Evolutionary conservation across 1,140 invertebrate genomes (phyloP), one percentile per base, ranked within the genome.

Genomic region (Melipona quadrifasciata): DNA sequence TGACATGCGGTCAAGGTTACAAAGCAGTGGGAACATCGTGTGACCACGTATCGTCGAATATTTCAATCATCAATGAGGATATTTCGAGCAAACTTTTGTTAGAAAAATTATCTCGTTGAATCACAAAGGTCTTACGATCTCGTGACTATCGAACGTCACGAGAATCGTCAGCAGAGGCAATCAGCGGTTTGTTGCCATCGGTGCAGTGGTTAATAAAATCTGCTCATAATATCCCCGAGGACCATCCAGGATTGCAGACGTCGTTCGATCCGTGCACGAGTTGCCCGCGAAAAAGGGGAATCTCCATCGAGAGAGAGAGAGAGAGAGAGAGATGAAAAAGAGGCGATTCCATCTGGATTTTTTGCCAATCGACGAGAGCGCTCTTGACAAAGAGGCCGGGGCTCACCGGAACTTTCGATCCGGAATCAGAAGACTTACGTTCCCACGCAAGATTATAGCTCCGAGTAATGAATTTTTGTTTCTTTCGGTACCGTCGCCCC

Each of bases 401-500:
- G 31, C 34, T 73, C 47, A 19, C 17, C 10, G 27, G 19, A 31
- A 64, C 47, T 51, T 51, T 6, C 39, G n/a, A 27, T 31, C 39
- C 24, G n/a, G n/a, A 65, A 65, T 16, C 57, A 39, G 24, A 65
- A 31, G 75, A 65, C n/a, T 61, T 17, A 14, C 19, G n/a, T 4
- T 64, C 14, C 8, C 11, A 1, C 2, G 65, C 39, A 39, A 19
- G 39, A 31, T 78, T 67, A 78, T 55, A 58, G 0, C 16, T 0
- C 17, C 61, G 47, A 78, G 47, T 67, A 78, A 78, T 65, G 58
- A 77, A 77, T 65, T 77, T 65, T 65, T n/a, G 58, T n/a, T 58
- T 24, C 55, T 75, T 61, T n/a, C 24, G 31, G 11, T 31, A 27
- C 3, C 19, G n/a, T 2, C 1, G 1, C 4, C 24, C 61, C 76